A percentile compares a stretch with the other conserved stretches of the same genome.
Evolutionary conservation across 2,113 vertebrate species (phyloP).

Genomic region (Sterrhoptilus dennistouni): DNA sequence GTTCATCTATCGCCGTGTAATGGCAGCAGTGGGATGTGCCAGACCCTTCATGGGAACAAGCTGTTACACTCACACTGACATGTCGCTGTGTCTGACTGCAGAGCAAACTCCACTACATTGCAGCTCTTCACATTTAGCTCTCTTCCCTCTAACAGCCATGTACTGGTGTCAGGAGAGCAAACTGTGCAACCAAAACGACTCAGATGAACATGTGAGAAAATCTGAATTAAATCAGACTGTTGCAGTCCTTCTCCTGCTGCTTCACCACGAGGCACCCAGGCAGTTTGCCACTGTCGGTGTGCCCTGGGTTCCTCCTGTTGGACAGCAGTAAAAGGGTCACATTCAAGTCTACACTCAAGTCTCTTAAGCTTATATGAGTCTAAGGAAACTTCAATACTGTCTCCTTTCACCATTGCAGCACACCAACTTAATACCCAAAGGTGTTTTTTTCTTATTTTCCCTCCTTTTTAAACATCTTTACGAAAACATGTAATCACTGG

Average conservation of each 20-base stretch:
- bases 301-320: not conserved
- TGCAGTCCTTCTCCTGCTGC: not conserved
- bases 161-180: not conserved
- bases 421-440: not conserved
- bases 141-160: not conserved
- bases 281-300: not conserved
- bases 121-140: not conserved
- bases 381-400: not conserved
- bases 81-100: not conserved
- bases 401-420: not conserved
- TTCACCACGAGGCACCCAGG: not conserved
- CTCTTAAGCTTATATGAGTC: not conserved
- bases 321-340: not conserved
- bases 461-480: not conserved
- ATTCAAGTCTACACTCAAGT: not conserved
- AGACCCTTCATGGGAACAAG: not conserved
- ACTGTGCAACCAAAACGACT: not conserved
- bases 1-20: rapidly evolving
- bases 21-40: not conserved
- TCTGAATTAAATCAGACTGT: not conserved
- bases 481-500: not conserved
- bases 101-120: not conserved
- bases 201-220: not conserved
- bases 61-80: not conserved
- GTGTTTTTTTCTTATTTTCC: rapidly evolving